Conservation (phyloP, 1,140 invertebrate genomes). For the Leptoteleia sp. region DNA sequence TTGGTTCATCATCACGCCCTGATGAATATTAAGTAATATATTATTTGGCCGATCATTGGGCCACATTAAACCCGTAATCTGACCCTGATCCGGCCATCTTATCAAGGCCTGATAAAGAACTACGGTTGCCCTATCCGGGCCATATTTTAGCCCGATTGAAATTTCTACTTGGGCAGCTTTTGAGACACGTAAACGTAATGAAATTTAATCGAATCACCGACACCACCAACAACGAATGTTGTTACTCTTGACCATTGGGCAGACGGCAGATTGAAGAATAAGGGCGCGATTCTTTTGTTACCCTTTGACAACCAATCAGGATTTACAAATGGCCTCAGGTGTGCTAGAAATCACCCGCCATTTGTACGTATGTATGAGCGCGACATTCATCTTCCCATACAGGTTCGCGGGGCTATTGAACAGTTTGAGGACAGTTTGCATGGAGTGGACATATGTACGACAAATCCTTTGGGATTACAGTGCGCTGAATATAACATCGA, state of each 20-base stretch:
- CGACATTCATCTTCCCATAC: constrained; percentile 75
- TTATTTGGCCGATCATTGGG: no score
- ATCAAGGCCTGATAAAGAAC: no score
- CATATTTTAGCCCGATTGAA: no score
- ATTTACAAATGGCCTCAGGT: constrained; percentile 76
- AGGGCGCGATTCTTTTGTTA: constrained; percentile 57
- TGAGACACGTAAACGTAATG: no score
- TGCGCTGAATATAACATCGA: constrained; percentile 70
- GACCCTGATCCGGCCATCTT: no score
- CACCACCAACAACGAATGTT: constrained; percentile 24
- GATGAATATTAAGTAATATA: no score
- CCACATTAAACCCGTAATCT: no score
- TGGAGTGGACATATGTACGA: constrained; percentile 78
- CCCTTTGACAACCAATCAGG: constrained; percentile 63
- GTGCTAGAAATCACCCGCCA: constrained; percentile 75
- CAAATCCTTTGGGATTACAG: constrained; percentile 80
- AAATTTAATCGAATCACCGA: no score
- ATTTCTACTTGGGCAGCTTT: no score
- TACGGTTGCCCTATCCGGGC: no score
- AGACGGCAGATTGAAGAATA: constrained; percentile 48
- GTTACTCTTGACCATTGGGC: constrained; percentile 6
- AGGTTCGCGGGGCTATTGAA: constrained; percentile 72
- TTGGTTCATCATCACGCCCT: no score
- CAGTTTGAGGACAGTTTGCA: constrained; percentile 78
- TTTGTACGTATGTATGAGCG: constrained; percentile 68